Percentiles rank a stretch among this genome's conserved stretches.
Conservation (phyloP, 23 tunicate genomes). For the Clavelina lepadiformis region DNA sequence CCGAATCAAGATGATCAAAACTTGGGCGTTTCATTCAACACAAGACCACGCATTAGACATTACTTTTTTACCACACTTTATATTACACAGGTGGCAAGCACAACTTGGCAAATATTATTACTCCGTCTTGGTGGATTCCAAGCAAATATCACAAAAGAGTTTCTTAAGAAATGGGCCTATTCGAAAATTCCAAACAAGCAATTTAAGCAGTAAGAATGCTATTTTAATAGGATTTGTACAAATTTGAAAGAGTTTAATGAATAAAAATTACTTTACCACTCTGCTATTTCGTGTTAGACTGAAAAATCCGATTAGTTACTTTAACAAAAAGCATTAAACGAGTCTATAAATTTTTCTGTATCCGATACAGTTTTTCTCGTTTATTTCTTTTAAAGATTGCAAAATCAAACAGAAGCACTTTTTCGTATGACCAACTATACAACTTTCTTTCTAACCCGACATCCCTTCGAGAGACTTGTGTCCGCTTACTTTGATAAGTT, state of each 20-base stretch:
- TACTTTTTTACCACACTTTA: not conserved
- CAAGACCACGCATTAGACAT: too few species aligned
- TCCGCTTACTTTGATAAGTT: conserved; percentile 72
- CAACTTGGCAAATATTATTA: conserved; percentile 45
- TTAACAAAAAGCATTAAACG: too few species aligned
- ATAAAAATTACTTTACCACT: too few species aligned
- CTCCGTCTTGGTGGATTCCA: conserved; percentile 21
- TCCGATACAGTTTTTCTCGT: too few species aligned
- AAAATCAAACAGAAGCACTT: conserved; percentile 17
- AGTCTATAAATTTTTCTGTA: too few species aligned
- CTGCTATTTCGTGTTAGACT: too few species aligned
- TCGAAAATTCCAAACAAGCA: conserved; percentile 38
- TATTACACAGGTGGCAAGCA: conserved; percentile 45
- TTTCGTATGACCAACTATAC: conserved; percentile 22
- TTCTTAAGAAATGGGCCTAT: conserved; percentile 21
- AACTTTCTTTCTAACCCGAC: conserved; percentile 55
- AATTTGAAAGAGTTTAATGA: too few species aligned
- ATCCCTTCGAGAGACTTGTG: conserved; percentile 72
- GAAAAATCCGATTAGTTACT: too few species aligned
- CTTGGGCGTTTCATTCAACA: too few species aligned
- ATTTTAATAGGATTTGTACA: too few species aligned
- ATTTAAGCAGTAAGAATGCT: conserved; percentile 25
- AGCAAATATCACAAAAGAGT: conserved; percentile 7
- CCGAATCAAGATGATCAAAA: too few species aligned
- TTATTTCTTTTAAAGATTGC: too few species aligned